Evolutionary conservation across 2,113 vertebrate genomes (phyloP).

Genomic region (Chamaetylas fuelleborni): DNA sequence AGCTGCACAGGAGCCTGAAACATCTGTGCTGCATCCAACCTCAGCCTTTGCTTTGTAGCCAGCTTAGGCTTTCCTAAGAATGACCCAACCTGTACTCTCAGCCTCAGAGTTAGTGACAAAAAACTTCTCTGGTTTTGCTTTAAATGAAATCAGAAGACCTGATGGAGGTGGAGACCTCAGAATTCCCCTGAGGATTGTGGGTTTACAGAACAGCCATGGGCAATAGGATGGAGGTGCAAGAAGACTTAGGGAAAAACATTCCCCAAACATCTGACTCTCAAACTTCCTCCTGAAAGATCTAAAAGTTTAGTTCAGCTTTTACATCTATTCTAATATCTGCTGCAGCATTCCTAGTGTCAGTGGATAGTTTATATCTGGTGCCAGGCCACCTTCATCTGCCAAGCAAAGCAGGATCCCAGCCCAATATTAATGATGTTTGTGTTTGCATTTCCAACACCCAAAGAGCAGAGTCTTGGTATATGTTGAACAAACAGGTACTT

Average conservation of each 20-base stretch:
- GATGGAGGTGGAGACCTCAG: not conserved
- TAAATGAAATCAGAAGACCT: not conserved
- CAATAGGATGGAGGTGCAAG: not conserved
- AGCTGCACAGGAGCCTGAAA: not conserved
- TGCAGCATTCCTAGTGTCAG: not conserved
- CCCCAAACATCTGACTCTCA: not conserved
- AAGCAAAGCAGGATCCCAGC: not conserved
- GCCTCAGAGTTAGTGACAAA: too few species aligned
- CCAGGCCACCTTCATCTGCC: not conserved
- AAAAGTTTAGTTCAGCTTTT: not conserved
- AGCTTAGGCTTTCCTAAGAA: not conserved
- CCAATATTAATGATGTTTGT: not conserved
- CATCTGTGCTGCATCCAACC: not conserved
- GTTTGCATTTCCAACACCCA: not conserved
- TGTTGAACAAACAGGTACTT: not conserved
- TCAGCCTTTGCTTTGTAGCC: not conserved
- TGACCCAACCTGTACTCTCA: not conserved
- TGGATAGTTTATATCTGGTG: not conserved
- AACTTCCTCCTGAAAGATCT: not conserved
- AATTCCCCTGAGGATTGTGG: not conserved
- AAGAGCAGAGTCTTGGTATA: not conserved
- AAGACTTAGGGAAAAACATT: not conserved
- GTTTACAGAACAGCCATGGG: rapidly evolving
- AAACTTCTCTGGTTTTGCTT: not conserved
- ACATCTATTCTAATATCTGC: not conserved